Evolutionary conservation across 2,797 vertebrate genomes (phyloP).

Genomic region (Poecile montanus): DNA sequence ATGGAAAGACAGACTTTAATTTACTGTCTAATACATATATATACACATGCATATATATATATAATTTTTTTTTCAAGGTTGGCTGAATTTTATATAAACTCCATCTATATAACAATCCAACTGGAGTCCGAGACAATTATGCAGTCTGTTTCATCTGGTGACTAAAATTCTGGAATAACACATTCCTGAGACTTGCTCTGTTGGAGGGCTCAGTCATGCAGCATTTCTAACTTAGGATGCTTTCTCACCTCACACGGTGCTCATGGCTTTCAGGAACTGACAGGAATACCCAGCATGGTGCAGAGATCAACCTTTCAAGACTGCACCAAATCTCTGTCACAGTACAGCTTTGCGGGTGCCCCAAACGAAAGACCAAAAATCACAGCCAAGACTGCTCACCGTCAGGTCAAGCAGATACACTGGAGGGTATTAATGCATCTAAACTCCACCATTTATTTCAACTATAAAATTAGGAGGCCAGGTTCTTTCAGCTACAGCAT

Average conservation of each 20-base stretch:
- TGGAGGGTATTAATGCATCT: neutral
- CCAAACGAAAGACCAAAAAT: neutral
- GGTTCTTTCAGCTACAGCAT: neutral
- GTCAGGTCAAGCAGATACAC: neutral
- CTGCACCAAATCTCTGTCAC: neutral
- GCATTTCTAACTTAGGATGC: neutral
- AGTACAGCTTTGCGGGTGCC: fast-evolving
- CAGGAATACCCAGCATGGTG: neutral
- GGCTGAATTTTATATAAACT: neutral
- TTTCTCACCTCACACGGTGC: neutral
- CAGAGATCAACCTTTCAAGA: neutral
- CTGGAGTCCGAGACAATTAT: neutral
- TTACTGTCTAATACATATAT: neutral
- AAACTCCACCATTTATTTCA: neutral
- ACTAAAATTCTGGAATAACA: neutral
- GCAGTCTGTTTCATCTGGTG: neutral
- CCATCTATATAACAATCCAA: neutral
- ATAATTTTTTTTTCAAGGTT: neutral
- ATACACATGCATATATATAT: neutral
- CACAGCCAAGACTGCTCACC: fast-evolving
- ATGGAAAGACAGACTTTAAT: neutral
- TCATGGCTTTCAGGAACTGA: neutral
- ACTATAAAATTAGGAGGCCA: neutral
- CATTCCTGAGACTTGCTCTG: neutral
- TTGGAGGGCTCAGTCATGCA: neutral